Base-by-base conservation (phyloP, 2,888 invertebrate genomes). In the Pristionchus arcanus region DNA sequence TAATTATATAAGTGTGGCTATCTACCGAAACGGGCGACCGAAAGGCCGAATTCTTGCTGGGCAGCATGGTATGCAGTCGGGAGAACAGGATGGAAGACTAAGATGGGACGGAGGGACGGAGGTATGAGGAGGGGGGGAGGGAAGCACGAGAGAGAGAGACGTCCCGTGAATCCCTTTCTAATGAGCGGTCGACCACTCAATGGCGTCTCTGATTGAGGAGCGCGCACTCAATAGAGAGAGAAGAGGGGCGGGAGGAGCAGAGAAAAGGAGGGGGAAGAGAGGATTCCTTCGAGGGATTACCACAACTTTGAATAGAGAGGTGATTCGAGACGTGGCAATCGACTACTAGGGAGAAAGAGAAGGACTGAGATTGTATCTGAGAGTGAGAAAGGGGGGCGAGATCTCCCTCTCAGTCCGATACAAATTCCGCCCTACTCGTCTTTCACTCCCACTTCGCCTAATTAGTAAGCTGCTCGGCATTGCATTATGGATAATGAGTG, bases 151-250 rank as follows among this genome's bases (percentile, higher is more conserved):
- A 7, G 34, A 9, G 74, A 2, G 77, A 19, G 77, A 2, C 71
- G 68, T 42, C 81, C 42, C 53, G 81, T 77, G 77, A 77, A 88
- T 88, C 49, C 55, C 49, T n/a, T n/a, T 19, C 88, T 87, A 87
- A 87, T 87, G 87, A 85, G 59, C 53, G 31, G 28, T 34, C 63
- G 87, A 49, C 28, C n/a, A n/a, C 49, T 87, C 59, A 87, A 87
- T 87, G 87, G 74, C 87, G 85, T 7, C 42, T 13, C 87, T 87
- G 87, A 87, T 87, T 87, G 87, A 37, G 87, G 25, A 7, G 28
- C 21, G 83, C 28, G 59, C 66, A 13, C 25, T 49, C 19, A 71
- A 74, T n/a, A 49, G 34, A n/a, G 28, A 49, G 71, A 53, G 53
- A 49, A 31, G 71, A 49, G 42, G 71, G 25, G 87, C 37, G 37